Base-by-base conservation (phyloP, 2,113 vertebrate genomes). In the Dryoscopus gambensis region DNA sequence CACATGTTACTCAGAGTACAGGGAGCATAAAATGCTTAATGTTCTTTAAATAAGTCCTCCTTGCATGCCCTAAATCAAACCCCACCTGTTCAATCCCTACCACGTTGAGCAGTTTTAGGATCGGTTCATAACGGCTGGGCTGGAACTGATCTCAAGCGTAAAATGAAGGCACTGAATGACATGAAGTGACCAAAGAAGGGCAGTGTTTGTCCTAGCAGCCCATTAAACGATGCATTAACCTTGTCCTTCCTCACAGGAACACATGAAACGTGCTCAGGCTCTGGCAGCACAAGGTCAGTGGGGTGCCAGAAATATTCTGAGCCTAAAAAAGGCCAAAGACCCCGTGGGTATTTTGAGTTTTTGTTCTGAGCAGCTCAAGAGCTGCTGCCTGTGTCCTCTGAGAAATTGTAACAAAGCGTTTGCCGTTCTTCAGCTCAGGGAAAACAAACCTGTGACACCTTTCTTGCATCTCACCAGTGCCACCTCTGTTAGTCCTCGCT, bases 71-170 rank as follows among this genome's bases (percentile, higher is more conserved):
- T 49, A 20, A 35, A 68, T 56, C 74, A 69, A 87, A 62, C 28
- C 70, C 62, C 53, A 53, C 62, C 62, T 46, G 28, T 8, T 37
- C 53, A 17, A 25, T 13, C 68, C 73, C 10, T 15, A 19, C 4
- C 15, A 6, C 2, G 7, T 46, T 10, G 8, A 50, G 40, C 23
- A 30, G 31, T 4, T 10, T 6, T 25, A 28, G 53, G 49, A 37
- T 22, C 1, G 0, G 23, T 3, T 47, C 8, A 0, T 19, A 44
- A 44, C 20, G 15, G 22, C 2, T 5, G 24, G 31, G 53, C n/a
- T 76, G 33, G 30, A 69, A 37, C 15, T 18, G 30, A 68, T 76
- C 65, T n/a, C 25, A 64, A 56, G 78, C 3, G 1, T 40, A 15
- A 87, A 91, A 85, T 3, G 2, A 19, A 85, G 55, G 52, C 33